phyloP scores from a whole-genome alignment of 1,140 invertebrate species.

The Cyclargus thomasi region DNA sequence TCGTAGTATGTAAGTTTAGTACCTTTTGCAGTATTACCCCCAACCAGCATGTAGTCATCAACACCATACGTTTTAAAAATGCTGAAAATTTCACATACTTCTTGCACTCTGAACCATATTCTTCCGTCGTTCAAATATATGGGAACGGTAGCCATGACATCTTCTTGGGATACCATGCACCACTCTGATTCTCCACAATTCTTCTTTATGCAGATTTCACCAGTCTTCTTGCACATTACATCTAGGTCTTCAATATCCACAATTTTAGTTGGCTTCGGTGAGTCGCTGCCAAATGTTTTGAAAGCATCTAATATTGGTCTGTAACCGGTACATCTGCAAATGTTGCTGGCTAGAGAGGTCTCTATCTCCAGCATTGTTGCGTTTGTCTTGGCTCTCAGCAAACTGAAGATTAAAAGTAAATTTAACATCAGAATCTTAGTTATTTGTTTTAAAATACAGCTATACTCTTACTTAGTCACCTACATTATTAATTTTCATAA shows the following conservation, averaged over 20 bases:
- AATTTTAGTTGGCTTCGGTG: constrained; percentile 41
- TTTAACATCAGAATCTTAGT: too few relatives aligned
- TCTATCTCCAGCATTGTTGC: constrained; percentile 77
- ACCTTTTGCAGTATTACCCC: constrained; percentile 74
- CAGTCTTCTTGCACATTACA: constrained; percentile 33
- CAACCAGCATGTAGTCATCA: constrained; percentile 73
- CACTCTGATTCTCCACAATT: constrained; percentile 44
- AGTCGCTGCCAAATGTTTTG: constrained; percentile 80
- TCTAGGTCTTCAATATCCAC: constrained; percentile 53
- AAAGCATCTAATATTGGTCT: constrained; percentile 87
- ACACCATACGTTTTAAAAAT: constrained; percentile 42
- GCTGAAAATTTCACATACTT: constrained; percentile 48
- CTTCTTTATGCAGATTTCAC: constrained; percentile 26
- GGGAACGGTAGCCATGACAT: constrained; percentile 35
- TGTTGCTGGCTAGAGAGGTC: constrained; percentile 83
- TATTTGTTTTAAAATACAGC: too few relatives aligned
- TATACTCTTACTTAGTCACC: too few relatives aligned
- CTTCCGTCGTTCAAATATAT: constrained; percentile 47
- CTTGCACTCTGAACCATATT: constrained; percentile 51
- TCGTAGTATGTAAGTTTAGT: too few relatives aligned
- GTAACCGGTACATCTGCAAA: constrained; percentile 89
- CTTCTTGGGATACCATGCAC: constrained; percentile 46
- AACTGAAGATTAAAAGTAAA: constrained; percentile 31
- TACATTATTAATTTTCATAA: too few relatives aligned
- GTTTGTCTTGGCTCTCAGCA: constrained; percentile 57